Base-by-base conservation (phyloP, 2,888 invertebrate genomes). In the Pristionchus japonicus region DNA sequence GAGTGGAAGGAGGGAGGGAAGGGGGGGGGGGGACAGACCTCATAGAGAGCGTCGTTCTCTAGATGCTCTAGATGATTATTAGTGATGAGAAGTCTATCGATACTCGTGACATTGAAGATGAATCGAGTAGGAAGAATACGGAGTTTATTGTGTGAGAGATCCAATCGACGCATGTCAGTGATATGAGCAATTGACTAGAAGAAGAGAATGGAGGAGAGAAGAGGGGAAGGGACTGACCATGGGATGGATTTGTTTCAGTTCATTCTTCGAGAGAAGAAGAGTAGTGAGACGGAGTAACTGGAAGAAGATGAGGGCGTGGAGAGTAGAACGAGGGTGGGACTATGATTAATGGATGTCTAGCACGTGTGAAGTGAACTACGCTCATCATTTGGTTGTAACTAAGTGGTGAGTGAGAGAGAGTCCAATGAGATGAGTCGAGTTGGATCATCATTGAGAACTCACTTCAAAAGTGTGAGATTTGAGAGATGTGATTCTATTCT, bases 81-180 rank as follows among this genome's bases (percentile, higher is more conserved):
- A 43, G 92, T 88, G n/a, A 94, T 95, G 15, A 95, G 93, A 0
- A 95, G 91, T 88, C 96, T 96, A 90, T 95, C 96, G 34, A 96
- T 94, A 67, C 94, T 92, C 34, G 94, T 91, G 27, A 95, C 89
- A 20, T 92, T 90, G 92, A 95, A 95, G 96, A 97, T 97, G 20
- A 91, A 89, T 88, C 90, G 89, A 20, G 92, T 90, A 0, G 91
- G 87, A 27, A 95, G 88, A 34, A 90, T 88, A 23, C 90, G 89
- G 13, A 95, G 89, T 49, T 82, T 86, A 82, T 94, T 94, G 83
- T 90, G 90, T 23, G 92, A 91, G 88, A 97, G 94, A 95, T 97
- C 97, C 89, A 97, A 95, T 90, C 96, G 96, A 91, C 96, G 95
- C 7, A 97, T 95, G 70, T 91, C 89, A 74, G 4, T 93, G 89